Conservation (phyloP, 23 tunicate species). For the Halocynthia roretzi region DNA sequence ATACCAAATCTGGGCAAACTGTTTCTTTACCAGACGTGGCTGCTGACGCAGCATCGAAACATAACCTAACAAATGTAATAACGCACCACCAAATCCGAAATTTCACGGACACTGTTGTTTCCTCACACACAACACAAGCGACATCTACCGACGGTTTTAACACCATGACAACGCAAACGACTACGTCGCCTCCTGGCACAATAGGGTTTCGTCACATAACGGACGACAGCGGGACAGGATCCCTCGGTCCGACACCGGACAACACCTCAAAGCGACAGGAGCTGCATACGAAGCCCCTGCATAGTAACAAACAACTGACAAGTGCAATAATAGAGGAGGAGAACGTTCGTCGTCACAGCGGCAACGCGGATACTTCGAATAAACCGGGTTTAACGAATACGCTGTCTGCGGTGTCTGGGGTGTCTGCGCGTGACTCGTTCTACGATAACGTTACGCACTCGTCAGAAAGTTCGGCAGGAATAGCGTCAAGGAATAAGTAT, state of each 20-base stretch:
- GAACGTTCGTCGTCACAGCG: neutral
- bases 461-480: conserved; percentile 1
- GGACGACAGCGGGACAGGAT: conserved; percentile 79
- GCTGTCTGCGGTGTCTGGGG: neutral
- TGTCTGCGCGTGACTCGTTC: conserved; percentile 28
- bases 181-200: conserved; percentile 52
- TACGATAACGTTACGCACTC: conserved; percentile 66
- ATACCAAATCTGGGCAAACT: neutral
- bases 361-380: neutral
- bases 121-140: neutral
- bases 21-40: conserved; percentile 62
- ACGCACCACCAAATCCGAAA: neutral
- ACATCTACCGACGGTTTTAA: conserved; percentile 47
- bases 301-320: neutral
- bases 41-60: conserved; percentile 39
- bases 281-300: no score
- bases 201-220: conserved; percentile 41
- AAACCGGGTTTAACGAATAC: neutral
- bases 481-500: no score
- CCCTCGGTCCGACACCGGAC: conserved; percentile 74
- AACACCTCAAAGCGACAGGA: conserved; percentile 34
- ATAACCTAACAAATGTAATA: neutral
- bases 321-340: conserved; percentile 4
- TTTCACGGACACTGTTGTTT: neutral
- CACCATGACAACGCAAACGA: conserved; percentile 44